phyloP scores from a whole-genome alignment of 2,797 vertebrate genomes.

The Protosalanx chinensis region DNA sequence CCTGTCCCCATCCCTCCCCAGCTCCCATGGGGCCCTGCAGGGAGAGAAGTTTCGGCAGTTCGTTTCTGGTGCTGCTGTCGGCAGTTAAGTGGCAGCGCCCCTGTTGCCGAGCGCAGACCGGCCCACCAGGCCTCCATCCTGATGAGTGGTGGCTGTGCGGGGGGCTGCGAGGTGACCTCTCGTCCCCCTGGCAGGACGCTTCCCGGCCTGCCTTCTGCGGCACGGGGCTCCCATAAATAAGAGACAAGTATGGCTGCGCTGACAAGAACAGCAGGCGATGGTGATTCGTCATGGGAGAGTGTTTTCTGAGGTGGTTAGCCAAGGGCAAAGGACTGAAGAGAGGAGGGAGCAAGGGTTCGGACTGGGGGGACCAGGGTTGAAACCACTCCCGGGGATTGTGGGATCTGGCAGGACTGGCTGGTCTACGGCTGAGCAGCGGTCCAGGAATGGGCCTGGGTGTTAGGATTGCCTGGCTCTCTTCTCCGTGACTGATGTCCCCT shows the following conservation, averaged over 20 bases:
- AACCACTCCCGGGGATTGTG: not conserved
- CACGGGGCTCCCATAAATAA: slow-evolving; percentile 23
- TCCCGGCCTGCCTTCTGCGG: not conserved
- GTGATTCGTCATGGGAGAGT: not conserved
- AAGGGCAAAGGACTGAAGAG: not conserved
- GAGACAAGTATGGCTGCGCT: slow-evolving; percentile 13
- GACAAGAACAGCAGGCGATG: slow-evolving; percentile 11
- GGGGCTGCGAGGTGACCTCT: slow-evolving; percentile 7
- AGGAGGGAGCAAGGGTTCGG: not conserved
- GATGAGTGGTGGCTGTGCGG: slow-evolving; percentile 3
- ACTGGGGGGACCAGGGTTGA: not conserved
- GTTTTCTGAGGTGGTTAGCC: not conserved
- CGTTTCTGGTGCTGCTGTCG: not conserved
- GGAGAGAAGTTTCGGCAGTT: not conserved
- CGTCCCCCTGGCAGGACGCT: slow-evolving; percentile 1
- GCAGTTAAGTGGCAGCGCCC: too few species aligned
- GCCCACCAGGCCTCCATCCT: not conserved
- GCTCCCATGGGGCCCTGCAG: too few species aligned
- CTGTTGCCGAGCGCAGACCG: too few species aligned
- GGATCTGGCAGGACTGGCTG: not conserved
- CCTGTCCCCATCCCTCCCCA: not conserved
- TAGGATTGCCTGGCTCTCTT: not conserved
- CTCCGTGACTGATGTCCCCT: too few species aligned
- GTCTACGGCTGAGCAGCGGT: too few species aligned
- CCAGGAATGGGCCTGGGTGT: not conserved